A percentile compares a stretch with the other conserved stretches of the same genome.
phyloP scores from a whole-genome alignment of 2,797 vertebrate genomes.

The Acanthiza pusilla region DNA sequence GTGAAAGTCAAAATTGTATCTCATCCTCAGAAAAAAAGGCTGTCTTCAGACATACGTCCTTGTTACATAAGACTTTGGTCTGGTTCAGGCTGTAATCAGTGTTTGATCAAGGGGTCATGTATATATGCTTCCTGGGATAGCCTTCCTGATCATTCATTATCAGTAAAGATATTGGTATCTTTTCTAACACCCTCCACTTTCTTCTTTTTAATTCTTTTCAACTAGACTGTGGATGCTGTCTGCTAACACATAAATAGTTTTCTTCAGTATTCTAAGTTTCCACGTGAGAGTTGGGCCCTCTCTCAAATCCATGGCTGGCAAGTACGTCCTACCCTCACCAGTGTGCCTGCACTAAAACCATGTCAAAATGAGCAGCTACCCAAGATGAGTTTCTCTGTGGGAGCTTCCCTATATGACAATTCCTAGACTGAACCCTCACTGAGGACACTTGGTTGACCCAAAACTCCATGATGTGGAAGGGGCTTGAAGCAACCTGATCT shows the following conservation, averaged over 20 bases:
- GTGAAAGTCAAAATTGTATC: not conserved
- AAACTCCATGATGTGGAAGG: not conserved
- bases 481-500: not conserved
- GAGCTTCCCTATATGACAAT: not conserved
- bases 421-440: not conserved
- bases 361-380: not conserved
- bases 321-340: not conserved
- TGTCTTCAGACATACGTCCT: not conserved
- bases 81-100: not conserved
- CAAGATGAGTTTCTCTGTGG: not conserved
- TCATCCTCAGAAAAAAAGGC: not conserved
- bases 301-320: not conserved
- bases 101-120: not conserved
- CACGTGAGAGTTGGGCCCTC: fast-evolving
- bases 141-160: not conserved
- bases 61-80: not conserved
- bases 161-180: not conserved
- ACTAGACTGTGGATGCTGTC: not conserved
- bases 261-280: not conserved
- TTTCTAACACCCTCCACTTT: not conserved
- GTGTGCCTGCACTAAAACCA: not conserved
- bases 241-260: not conserved
- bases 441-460: not conserved
- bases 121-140: not conserved
- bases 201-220: not conserved